These are phyloP conservation scores for Lasioglossum malachurum DNA, from an alignment of 2,888 invertebrate species.

Conservation along the genomic window DNA sequence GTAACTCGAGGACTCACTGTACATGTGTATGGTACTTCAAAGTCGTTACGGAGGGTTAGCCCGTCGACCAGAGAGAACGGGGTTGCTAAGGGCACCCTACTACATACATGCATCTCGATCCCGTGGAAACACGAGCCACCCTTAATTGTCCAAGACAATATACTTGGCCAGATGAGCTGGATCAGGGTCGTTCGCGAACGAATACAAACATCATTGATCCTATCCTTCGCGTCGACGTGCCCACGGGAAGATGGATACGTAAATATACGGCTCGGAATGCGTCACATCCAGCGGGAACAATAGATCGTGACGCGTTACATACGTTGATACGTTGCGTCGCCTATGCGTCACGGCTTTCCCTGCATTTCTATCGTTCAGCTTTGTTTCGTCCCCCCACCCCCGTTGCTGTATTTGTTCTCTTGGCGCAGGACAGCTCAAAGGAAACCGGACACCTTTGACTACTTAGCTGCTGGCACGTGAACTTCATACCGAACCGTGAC, in stretches of 20 bases:
- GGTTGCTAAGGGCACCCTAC: neutral
- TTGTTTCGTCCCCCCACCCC: accelerated
- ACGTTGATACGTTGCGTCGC: neutral
- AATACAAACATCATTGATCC: constrained; percentile 15
- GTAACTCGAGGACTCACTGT: no score
- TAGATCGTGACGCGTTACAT: constrained; percentile 4
- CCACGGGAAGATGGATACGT: neutral
- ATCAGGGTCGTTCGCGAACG: neutral
- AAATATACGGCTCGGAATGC: neutral
- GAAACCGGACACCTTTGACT: neutral
- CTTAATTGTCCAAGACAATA: neutral
- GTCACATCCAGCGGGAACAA: constrained; percentile 16
- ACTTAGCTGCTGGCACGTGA: neutral
- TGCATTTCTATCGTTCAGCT: neutral
- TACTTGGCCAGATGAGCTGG: neutral
- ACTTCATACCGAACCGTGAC: neutral
- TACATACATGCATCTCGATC: neutral
- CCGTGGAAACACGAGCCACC: neutral
- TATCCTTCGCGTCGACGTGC: no score
- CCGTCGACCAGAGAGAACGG: neutral
- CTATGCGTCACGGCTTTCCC: neutral
- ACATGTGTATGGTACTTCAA: neutral
- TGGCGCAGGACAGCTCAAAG: neutral
- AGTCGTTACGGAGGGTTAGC: neutral
- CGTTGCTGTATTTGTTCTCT: neutral